Percentiles rank a stretch among this genome's conserved stretches.
Conservation (phyloP, 2,113 vertebrate species). For the Embiotoca jacksoni region DNA sequence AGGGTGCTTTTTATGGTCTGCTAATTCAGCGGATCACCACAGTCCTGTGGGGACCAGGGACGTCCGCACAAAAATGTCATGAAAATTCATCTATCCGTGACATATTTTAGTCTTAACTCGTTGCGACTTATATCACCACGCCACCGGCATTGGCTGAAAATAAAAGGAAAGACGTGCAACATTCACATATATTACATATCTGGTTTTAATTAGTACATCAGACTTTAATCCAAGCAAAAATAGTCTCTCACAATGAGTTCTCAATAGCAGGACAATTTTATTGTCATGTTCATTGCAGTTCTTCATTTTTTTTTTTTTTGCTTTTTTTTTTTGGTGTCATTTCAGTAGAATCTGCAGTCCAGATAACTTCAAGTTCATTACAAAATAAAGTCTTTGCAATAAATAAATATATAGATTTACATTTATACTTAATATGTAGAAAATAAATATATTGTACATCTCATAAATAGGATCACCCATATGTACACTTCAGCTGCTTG, state of each 20-base stretch:
- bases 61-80: too few species aligned
- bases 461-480: slow-evolving; percentile 98
- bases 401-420: slow-evolving; percentile 99
- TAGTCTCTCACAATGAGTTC: slow-evolving; percentile 75
- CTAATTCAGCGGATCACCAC: too few species aligned
- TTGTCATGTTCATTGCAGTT: slow-evolving; percentile 86
- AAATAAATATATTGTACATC: slow-evolving; percentile 99
- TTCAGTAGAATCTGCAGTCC: slow-evolving; percentile 88
- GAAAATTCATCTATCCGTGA: neutral
- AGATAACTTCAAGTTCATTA: slow-evolving; percentile 87
- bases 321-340: slow-evolving; percentile 67
- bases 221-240: slow-evolving; percentile 76
- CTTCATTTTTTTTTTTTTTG: slow-evolving; percentile 58
- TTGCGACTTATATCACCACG: too few species aligned
- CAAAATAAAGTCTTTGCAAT: slow-evolving; percentile 94
- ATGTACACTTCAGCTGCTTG: slow-evolving; percentile 94
- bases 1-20: neutral
- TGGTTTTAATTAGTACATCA: slow-evolving; percentile 82
- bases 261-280: slow-evolving; percentile 93
- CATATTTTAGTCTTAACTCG: too few species aligned
- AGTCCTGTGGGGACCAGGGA: too few species aligned
- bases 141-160: neutral
- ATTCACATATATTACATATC: slow-evolving; percentile 63
- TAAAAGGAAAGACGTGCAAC: slow-evolving; percentile 42
- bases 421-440: slow-evolving; percentile 97